A percentile compares a stretch with the other conserved stretches of the same genome.
phyloP scores from a whole-genome alignment of 2,888 invertebrate species.

The Phania funesta region DNA sequence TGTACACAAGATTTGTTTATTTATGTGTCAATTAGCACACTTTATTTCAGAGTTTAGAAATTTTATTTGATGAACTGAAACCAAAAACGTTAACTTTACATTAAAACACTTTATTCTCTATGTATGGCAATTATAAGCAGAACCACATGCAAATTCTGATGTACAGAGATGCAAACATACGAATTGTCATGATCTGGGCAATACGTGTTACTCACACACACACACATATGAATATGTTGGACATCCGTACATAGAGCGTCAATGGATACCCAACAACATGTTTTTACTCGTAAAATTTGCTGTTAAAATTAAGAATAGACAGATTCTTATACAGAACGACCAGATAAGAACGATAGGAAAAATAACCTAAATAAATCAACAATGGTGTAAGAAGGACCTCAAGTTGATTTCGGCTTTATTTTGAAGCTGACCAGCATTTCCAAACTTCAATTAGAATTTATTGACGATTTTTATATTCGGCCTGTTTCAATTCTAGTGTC shows the following conservation, averaged over 20 bases:
- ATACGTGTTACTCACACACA: conserved; percentile 33
- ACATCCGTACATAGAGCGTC: not conserved
- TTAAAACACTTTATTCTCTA: conserved; percentile 42
- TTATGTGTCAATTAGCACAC: conserved; percentile 37
- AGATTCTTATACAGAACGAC: too few species aligned
- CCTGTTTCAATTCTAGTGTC: too few species aligned
- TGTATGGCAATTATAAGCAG: not conserved
- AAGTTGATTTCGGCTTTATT: too few species aligned
- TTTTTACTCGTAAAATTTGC: too few species aligned
- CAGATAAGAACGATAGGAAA: too few species aligned
- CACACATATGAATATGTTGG: not conserved
- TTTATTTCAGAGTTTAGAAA: conserved; percentile 37
- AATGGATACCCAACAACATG: not conserved
- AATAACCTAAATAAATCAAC: too few species aligned
- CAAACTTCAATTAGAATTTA: too few species aligned
- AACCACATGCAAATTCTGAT: not conserved
- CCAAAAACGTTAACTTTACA: conserved; percentile 46
- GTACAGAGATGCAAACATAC: not conserved
- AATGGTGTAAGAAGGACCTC: too few species aligned
- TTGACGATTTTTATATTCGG: too few species aligned
- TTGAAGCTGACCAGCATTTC: too few species aligned
- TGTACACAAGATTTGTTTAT: not conserved
- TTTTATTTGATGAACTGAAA: conserved; percentile 55
- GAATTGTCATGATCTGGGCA: conserved; percentile 8
- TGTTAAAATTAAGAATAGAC: not conserved